Evolutionary conservation across 2,113 vertebrate species (phyloP).

Genomic region (Uria aalge): DNA sequence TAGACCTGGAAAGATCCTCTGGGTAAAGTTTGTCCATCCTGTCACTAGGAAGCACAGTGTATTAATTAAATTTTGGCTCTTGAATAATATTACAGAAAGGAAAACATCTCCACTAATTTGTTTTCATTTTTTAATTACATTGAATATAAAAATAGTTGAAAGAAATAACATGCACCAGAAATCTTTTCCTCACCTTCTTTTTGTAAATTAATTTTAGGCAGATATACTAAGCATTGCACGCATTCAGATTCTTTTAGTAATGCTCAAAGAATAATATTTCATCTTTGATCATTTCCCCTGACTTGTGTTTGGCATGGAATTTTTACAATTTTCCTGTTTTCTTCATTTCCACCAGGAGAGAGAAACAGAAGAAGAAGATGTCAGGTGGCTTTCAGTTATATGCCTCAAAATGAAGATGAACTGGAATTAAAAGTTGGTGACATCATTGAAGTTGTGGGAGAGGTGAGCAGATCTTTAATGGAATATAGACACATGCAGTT

Average conservation of each 20-base stretch:
- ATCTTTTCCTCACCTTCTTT: background rate
- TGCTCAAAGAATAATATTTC: background rate
- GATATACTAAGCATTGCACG: background rate
- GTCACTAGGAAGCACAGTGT: background rate
- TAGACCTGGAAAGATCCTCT: background rate
- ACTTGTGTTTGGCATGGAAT: slow-evolving; percentile 16
- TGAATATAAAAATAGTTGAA: background rate
- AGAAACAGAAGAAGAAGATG: slow-evolving; percentile 89
- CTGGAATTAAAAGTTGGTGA: slow-evolving; percentile 95
- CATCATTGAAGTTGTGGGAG: slow-evolving; percentile 91
- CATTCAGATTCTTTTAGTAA: background rate
- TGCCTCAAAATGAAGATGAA: slow-evolving; percentile 96
- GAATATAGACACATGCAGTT: background rate
- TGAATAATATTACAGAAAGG: background rate
- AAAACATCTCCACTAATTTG: background rate
- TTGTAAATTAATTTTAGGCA: background rate
- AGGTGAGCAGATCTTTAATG: slow-evolving; percentile 76
- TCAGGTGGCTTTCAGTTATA: slow-evolving; percentile 96
- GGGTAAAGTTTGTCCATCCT: background rate
- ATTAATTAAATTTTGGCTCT: background rate
- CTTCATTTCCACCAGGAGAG: slow-evolving; percentile 77
- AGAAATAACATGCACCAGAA: background rate
- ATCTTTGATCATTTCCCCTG: slow-evolving; percentile 8
- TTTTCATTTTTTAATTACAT: background rate
- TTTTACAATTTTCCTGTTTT: background rate